phyloP scores from a whole-genome alignment of 2,888 invertebrate genomes.

The Alentia gelatinosa region DNA sequence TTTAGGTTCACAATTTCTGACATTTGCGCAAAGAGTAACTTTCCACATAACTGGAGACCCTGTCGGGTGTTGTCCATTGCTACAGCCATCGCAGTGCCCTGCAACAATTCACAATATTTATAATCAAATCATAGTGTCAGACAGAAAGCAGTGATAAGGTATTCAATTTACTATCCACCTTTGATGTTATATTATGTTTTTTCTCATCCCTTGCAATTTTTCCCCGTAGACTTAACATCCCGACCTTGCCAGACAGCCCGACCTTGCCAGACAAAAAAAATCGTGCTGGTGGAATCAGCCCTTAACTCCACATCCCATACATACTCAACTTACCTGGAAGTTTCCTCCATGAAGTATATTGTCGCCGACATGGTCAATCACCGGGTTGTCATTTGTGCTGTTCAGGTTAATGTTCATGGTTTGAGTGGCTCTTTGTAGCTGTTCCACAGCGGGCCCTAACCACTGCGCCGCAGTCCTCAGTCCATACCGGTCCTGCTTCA shows the following conservation, averaged over 20 bases:
- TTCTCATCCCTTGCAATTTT: no score
- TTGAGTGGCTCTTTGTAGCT: conserved; percentile 55
- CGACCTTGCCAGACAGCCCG: no score
- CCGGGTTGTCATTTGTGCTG: conserved; percentile 67
- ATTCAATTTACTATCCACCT: not conserved
- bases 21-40: conserved; percentile 69
- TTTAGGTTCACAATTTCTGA: conserved; percentile 67
- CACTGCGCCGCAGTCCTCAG: conserved; percentile 67
- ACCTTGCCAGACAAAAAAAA: no score
- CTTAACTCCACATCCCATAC: not conserved
- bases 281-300: no score
- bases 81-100: conserved; percentile 61
- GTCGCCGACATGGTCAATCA: conserved; percentile 64
- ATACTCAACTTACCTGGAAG: conserved; percentile 61
- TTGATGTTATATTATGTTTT: not conserved
- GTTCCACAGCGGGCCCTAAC: conserved; percentile 66
- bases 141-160: not conserved
- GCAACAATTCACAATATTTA: not conserved
- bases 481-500: conserved; percentile 67
- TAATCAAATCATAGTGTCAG: not conserved
- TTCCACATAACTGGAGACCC: conserved; percentile 68
- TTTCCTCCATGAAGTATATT: conserved; percentile 66
- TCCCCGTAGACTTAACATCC: no score
- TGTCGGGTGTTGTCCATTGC: conserved; percentile 70
- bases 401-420: conserved; percentile 64